phyloP scores from a whole-genome alignment of 2,888 invertebrate species.

The Leptopilina myrica region DNA sequence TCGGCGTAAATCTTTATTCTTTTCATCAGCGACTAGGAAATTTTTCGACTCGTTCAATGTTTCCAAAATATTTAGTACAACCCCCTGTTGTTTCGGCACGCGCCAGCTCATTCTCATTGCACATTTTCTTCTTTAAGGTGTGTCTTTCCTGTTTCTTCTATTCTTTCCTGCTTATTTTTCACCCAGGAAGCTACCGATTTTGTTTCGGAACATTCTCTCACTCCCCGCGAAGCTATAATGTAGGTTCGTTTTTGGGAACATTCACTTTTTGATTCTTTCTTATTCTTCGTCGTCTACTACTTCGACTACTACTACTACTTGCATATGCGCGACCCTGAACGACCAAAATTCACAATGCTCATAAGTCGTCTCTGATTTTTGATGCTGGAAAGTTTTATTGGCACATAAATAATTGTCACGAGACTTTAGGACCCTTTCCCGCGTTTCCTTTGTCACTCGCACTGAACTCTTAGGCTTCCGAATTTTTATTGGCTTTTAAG shows the following conservation, averaged over 20 bases:
- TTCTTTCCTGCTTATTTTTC: conserved; percentile 19
- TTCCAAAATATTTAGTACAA: conserved; percentile 71
- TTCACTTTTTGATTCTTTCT: conserved; percentile 15
- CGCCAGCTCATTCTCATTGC: conserved; percentile 52
- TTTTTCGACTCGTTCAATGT: conserved; percentile 62
- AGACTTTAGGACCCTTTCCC: conserved; percentile 54
- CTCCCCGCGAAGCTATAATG: not conserved
- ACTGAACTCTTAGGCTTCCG: conserved; percentile 55
- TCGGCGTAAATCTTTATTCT: conserved; percentile 34
- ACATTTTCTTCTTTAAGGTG: conserved; percentile 6
- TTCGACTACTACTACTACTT: not conserved
- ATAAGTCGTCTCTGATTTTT: not conserved
- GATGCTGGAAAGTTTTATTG: conserved; percentile 61
- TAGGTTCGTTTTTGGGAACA: conserved; percentile 28
- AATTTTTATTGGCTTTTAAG: conserved; percentile 53
- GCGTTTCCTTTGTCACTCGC: conserved; percentile 48
- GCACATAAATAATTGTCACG: conserved; percentile 59
- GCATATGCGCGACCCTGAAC: conserved; percentile 22
- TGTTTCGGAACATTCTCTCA: conserved; percentile 27
- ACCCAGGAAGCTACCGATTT: conserved; percentile 23
- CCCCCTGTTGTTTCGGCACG: conserved; percentile 62
- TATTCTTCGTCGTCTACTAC: not conserved
- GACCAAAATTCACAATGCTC: conserved; percentile 21
- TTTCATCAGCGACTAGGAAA: conserved; percentile 22
- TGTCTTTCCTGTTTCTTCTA: not conserved